Percentiles rank a stretch among this genome's conserved stretches.
These are phyloP conservation scores for Galemys pyrenaicus DNA, from an alignment of 2,113 vertebrate species.

Conservation along the genomic window DNA sequence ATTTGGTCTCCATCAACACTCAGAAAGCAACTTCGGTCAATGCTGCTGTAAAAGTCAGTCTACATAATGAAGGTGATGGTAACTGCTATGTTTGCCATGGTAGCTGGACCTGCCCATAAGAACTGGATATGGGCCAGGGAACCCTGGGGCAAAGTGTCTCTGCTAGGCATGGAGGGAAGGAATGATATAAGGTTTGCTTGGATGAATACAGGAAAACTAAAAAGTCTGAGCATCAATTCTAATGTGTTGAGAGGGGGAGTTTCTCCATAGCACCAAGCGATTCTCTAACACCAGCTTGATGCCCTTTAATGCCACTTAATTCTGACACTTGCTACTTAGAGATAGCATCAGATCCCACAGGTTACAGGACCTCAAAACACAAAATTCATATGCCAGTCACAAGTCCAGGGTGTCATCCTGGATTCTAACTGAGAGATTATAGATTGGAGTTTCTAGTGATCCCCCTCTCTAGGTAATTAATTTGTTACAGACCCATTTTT, in stretches of 20 bases:
- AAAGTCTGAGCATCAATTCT: neutral
- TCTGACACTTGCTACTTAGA: neutral
- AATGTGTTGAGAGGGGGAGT: neutral
- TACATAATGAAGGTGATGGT: neutral
- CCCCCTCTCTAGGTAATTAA: neutral
- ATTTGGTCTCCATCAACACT: slow-evolving; percentile 58
- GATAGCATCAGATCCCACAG: neutral
- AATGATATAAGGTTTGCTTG: neutral
- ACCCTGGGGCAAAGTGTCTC: neutral
- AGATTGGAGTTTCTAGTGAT: neutral
- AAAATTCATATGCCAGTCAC: neutral
- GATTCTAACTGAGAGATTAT: neutral
- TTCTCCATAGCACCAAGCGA: neutral
- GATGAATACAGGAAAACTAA: neutral
- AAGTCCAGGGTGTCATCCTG: neutral
- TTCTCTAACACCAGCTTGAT: neutral
- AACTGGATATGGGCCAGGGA: neutral
- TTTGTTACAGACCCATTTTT: neutral
- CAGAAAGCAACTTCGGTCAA: slow-evolving; percentile 48
- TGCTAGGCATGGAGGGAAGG: neutral
- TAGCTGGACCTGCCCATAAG: neutral
- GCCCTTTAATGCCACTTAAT: neutral
- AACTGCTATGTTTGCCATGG: neutral
- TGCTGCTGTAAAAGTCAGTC: too few relatives aligned
- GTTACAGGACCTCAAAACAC: neutral